Evolutionary conservation across 2,888 invertebrate genomes (phyloP), one percentile per base, ranked within the genome.

Genomic region (Ennomos erosarius): DNA sequence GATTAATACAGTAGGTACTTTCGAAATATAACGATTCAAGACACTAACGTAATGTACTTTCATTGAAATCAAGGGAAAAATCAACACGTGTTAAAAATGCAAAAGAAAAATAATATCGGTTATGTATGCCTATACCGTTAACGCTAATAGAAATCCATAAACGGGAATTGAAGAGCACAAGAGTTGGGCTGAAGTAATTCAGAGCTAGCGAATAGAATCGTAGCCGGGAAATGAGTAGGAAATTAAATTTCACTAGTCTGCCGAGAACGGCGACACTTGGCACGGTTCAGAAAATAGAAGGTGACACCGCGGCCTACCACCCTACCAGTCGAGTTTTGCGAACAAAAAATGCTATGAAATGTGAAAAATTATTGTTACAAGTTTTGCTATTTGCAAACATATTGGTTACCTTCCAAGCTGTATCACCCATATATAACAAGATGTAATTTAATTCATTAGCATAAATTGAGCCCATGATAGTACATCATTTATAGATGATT

Each of bases 221-320:
- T 65, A 71, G 71, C 58, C 74, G 73, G 80, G 79, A 83, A 82
- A 84, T 79, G 75, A 80, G 70, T 72, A 81, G 80, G 84, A 84
- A 84, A 85, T 85, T 79, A 81, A 82, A 81, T 81, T 81, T 80
- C 75, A 71, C 68, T 67, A 74, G 61, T 66, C 53, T 64, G 69
- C 54, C 50, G 63, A 64, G 59, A 62, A 51, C 61, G 44, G 60
- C 65, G 67, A 69, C 70, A 67, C 68, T 74, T 70, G 66, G 67
- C 66, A 64, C 55, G 56, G 59, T 63, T 67, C 66, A 55, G 58
- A 64, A 65, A 67, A 68, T 64, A 67, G 60, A 66, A 43, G 65
- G 54, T 63, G 68, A 70, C 67, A 68, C 52, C 51, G 16, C 51
- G 9, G 42, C 16, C 55, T 48, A 48, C 34, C 51, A 33, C n/a